Conservation (phyloP, 1,140 invertebrate species). For the Acromyrmex echinatior region DNA sequence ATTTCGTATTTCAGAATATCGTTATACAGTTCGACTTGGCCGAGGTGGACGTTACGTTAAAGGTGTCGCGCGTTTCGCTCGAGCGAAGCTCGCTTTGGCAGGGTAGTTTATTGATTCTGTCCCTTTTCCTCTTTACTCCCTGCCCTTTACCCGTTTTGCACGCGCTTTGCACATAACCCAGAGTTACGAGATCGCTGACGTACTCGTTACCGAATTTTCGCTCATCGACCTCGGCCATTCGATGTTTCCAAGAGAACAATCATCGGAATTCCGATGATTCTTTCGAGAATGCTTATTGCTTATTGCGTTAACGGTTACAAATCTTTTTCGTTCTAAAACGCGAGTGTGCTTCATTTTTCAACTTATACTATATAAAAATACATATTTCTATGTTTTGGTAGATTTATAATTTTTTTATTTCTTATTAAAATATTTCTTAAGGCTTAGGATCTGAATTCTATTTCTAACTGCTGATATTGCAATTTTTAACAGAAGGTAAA, state of each 20-base stretch:
- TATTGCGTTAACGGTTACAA: not conserved
- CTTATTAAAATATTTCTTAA: not conserved
- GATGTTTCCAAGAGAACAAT: slow-evolving; percentile 28
- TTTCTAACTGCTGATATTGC: not conserved
- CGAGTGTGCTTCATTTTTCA: not conserved
- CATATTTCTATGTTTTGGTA: not conserved
- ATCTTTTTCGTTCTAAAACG: not conserved
- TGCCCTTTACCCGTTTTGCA: slow-evolving; percentile 50
- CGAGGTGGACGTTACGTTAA: slow-evolving; percentile 29
- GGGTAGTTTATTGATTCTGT: slow-evolving; percentile 48
- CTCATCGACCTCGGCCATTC: slow-evolving; percentile 1
- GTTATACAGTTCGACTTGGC: slow-evolving; percentile 14
- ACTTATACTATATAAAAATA: not conserved
- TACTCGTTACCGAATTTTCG: slow-evolving; percentile 56
- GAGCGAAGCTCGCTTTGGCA: slow-evolving; percentile 45
- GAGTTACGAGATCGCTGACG: slow-evolving; percentile 56
- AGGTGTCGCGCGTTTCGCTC: slow-evolving; percentile 49
- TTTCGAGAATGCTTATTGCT: not conserved
- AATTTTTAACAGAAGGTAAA: not conserved
- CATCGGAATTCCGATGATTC: slow-evolving; percentile 1
- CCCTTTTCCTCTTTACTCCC: slow-evolving; percentile 56
- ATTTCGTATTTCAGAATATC: slow-evolving; percentile 46
- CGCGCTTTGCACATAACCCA: slow-evolving; percentile 50
- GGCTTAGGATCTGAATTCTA: not conserved
- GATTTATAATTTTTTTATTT: not conserved